Evolutionary conservation across 2,113 vertebrate species (phyloP), one percentile per base, ranked within the genome.

Genomic region (Barbus barbus): DNA sequence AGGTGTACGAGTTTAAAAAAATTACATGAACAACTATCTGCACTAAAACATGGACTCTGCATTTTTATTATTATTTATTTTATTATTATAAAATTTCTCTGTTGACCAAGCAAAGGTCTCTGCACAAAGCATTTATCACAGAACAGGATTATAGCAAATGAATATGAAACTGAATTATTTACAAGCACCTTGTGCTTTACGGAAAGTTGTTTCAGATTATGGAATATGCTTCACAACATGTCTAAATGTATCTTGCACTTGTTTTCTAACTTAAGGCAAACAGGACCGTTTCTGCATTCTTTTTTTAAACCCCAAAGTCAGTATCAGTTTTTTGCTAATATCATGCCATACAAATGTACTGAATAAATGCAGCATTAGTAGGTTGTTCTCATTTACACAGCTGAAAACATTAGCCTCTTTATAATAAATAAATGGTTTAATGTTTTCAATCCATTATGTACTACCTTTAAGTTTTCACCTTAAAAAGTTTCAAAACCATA

Each of bases 21-120:
- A 61, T 44, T 48, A 80, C 60, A 80, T 13, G 26, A 80, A 67
- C 18, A 31, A 14, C 41, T 65, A 51, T 80, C 78, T 80, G 78
- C 78, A 80, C 77, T 79, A 63, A 63, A 67, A 22, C 12, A 56
- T 71, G 20, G 80, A 26, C 80, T 33, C 71, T 53, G 79, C 44
- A 56, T 82, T 51, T 82, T 82, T 67, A 46, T 80, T 31, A 8
- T 51, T 24, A 48, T 22, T 4, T 3, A 18, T 31, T 69, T 24
- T 4, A 5, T 38, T 38, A 38, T 38, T 38, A 38, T 38, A 5
- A 38, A 38, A 38, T 56, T n/a, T 24, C 14, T 51, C 24, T 36
- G 28, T 56, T 36, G 48, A 36, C 9, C 18, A 53, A 56, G 48
- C 9, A 36, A 72, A 44, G 13, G 22, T 73, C n/a, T 41, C 36